These are phyloP conservation scores for Phaetusa simplex DNA, from an alignment of 2,113 vertebrate species.

Conservation along the genomic window DNA sequence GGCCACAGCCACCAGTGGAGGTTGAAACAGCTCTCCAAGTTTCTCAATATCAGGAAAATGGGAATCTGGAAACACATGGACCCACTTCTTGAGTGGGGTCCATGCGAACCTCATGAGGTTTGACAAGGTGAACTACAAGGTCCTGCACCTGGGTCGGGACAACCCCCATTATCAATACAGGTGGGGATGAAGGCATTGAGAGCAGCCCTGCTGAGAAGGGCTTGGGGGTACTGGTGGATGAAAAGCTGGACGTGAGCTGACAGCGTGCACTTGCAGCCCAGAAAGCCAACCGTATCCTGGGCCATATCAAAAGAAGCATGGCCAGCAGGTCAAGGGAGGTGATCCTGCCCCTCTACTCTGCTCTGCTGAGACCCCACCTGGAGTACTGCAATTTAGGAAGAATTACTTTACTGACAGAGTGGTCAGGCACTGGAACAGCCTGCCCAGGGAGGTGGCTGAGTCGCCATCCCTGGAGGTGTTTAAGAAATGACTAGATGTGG, in stretches of 20 bases:
- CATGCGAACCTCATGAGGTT: background rate
- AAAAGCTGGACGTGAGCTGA: fast-evolving
- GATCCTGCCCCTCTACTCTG: background rate
- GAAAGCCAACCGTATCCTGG: fast-evolving
- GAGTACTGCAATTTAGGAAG: too few species aligned
- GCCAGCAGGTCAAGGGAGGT: background rate
- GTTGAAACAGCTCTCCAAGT: background rate
- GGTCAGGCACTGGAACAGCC: too few species aligned
- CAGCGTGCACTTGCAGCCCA: fast-evolving
- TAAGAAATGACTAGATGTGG: too few species aligned
- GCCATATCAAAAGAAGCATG: background rate
- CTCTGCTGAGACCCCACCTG: background rate
- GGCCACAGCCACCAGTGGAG: background rate
- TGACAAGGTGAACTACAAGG: background rate
- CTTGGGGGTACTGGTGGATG: background rate
- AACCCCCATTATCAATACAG: too few species aligned
- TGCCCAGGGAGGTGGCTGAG: too few species aligned
- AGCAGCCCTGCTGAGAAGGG: background rate
- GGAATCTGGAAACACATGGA: background rate
- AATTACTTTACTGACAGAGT: too few species aligned
- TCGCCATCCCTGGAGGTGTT: too few species aligned
- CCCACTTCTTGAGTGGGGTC: background rate
- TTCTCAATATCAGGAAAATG: background rate
- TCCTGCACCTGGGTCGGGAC: background rate
- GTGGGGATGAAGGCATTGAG: background rate